Evolutionary conservation across 2,113 vertebrate genomes (phyloP).

Genomic region (Galeopterus variegatus): DNA sequence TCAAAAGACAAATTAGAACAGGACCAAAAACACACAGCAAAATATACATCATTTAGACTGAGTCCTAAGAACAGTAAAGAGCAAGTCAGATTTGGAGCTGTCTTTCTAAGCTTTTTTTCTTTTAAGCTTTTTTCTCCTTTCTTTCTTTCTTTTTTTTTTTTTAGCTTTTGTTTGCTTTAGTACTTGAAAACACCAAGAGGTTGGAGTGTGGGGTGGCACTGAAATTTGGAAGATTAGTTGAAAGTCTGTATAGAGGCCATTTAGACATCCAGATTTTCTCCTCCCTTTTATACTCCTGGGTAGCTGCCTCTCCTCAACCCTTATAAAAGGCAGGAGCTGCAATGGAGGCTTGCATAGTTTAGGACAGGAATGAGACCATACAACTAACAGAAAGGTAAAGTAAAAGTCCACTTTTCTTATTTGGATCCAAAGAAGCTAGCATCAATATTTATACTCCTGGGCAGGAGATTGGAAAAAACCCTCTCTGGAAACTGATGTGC

Average conservation of each 20-base stretch:
- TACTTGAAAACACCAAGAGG: background rate
- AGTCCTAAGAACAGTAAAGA: background rate
- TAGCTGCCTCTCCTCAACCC: background rate
- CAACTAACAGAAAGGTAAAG: background rate
- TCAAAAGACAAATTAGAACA: constrained; percentile 69
- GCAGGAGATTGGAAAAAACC: background rate
- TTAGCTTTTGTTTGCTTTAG: background rate
- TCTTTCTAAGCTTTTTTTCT: background rate
- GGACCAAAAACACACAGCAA: constrained; percentile 38
- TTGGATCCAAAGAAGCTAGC: background rate
- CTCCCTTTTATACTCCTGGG: background rate
- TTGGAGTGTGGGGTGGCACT: background rate
- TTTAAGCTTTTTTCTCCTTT: background rate
- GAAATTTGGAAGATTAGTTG: background rate
- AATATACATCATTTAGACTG: background rate
- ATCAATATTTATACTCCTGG: background rate
- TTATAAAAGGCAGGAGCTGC: background rate
- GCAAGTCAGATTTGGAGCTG: background rate
- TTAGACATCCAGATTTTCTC: background rate
- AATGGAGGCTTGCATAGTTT: background rate
- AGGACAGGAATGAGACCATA: background rate
- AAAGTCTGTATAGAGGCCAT: background rate
- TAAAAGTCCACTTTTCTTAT: background rate
- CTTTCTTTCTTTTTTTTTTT: background rate
- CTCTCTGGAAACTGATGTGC: background rate